These are phyloP conservation scores for Drosophila nikananu DNA, from an alignment of 1,140 invertebrate genomes.

Conservation along the genomic window DNA sequence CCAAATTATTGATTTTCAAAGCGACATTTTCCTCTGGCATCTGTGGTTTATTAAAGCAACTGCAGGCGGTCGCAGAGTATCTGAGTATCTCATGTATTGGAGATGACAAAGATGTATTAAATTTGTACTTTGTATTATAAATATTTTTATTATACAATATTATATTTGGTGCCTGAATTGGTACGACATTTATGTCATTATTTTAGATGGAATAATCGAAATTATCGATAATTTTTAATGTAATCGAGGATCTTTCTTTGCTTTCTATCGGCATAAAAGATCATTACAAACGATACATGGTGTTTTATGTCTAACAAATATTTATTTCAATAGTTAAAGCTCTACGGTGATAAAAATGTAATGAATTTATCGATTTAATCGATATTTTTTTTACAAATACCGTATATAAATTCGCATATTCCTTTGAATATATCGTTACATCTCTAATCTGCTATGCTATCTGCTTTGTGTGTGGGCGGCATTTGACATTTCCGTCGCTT, in stretches of 20 bases:
- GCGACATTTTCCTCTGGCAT: conserved; percentile 22
- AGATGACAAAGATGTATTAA: neutral
- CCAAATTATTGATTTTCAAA: conserved; percentile 73
- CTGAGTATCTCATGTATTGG: neutral
- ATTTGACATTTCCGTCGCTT: conserved; percentile 50
- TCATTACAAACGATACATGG: neutral
- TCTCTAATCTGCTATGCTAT: neutral
- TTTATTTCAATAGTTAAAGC: neutral
- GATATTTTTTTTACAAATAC: neutral
- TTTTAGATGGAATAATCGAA: too few relatives aligned
- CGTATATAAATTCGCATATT: neutral
- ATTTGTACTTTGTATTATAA: neutral
- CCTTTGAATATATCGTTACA: neutral
- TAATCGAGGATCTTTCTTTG: too few relatives aligned
- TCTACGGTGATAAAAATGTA: neutral
- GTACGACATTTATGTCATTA: fast-evolving
- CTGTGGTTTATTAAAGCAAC: conserved; percentile 9
- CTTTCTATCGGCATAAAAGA: neutral
- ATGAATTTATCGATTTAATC: neutral
- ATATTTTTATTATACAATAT: too few relatives aligned
- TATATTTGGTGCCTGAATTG: too few relatives aligned
- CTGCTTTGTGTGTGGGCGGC: conserved; percentile 27
- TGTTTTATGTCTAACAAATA: neutral
- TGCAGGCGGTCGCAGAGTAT: conserved; percentile 32
- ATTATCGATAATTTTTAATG: neutral